phyloP scores from a whole-genome alignment of 2,113 vertebrate genomes.

The Amphilophus citrinellus region DNA sequence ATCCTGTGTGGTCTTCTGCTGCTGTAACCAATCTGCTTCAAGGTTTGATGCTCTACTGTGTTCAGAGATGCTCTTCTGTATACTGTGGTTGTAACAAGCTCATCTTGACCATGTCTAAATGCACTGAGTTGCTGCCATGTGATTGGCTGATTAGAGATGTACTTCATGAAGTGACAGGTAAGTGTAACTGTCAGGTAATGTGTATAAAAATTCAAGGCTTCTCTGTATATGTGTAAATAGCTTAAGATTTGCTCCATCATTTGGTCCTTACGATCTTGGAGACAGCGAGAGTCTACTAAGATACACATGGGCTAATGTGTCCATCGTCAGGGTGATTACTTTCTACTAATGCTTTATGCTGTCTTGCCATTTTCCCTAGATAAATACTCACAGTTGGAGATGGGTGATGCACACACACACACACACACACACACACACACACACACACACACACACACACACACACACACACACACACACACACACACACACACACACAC shows the following conservation, averaged over 20 bases:
- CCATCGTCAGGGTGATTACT: constrained; percentile 61
- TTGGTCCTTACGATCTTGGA: constrained; percentile 3
- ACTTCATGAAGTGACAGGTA: neutral
- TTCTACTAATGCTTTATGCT: constrained; percentile 58
- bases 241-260: neutral
- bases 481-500: neutral
- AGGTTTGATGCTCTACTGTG: neutral
- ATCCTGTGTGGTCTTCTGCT: neutral
- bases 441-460: neutral
- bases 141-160: neutral
- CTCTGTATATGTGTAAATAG: neutral
- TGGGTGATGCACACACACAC: neutral
- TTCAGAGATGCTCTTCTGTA: neutral
- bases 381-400: constrained; percentile 44
- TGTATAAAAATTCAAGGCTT: neutral
- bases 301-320: constrained; percentile 39
- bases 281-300: constrained; percentile 9
- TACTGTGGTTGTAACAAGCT: neutral
- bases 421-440: neutral
- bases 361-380: constrained; percentile 58
- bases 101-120: neutral
- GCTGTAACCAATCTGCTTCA: neutral
- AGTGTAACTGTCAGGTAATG: neutral
- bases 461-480: neutral
- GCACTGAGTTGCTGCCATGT: neutral